Percentiles rank a stretch among this genome's conserved stretches.
phyloP scores from a whole-genome alignment of 2,888 invertebrate genomes.

The Parnassius glacialis region DNA sequence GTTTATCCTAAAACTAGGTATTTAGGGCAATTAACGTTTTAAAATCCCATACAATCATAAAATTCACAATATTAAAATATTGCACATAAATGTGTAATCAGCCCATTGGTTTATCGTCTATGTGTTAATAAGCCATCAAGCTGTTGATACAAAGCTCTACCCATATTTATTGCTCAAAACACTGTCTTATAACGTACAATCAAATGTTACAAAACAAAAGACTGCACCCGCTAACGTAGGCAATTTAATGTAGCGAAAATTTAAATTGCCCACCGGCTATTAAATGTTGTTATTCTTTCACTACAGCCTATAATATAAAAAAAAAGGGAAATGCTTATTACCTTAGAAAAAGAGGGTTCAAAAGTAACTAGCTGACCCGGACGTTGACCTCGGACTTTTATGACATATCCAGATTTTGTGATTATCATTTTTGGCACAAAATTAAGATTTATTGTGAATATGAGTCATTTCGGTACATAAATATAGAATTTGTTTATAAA shows the following conservation, averaged over 20 bases:
- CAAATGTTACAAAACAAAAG: slow-evolving; percentile 5
- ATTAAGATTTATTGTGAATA: too few relatives aligned
- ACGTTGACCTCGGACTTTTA: too few relatives aligned
- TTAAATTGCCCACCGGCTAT: slow-evolving; percentile 44
- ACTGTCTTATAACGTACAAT: not conserved
- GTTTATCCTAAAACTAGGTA: too few relatives aligned
- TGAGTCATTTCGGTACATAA: too few relatives aligned
- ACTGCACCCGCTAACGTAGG: slow-evolving; percentile 25
- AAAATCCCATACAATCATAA: not conserved
- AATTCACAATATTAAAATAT: not conserved
- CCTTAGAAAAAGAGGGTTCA: too few relatives aligned
- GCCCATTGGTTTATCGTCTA: slow-evolving; percentile 36
- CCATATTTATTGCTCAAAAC: slow-evolving; percentile 2
- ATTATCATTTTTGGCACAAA: too few relatives aligned
- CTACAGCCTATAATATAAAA: not conserved
- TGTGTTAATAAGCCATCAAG: slow-evolving; percentile 11
- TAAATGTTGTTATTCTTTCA: slow-evolving; percentile 37
- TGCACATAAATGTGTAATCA: slow-evolving; percentile 37
- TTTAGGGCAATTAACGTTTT: not conserved
- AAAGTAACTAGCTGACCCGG: too few relatives aligned
- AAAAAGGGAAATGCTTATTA: not conserved
- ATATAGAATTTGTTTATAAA: too few relatives aligned
- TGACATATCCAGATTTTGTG: too few relatives aligned
- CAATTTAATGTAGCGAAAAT: slow-evolving; percentile 52
- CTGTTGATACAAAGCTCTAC: not conserved